Evolutionary conservation across 2,797 vertebrate genomes (phyloP), one percentile per base, ranked within the genome.

Genomic region (Bryconaethiops microstoma): DNA sequence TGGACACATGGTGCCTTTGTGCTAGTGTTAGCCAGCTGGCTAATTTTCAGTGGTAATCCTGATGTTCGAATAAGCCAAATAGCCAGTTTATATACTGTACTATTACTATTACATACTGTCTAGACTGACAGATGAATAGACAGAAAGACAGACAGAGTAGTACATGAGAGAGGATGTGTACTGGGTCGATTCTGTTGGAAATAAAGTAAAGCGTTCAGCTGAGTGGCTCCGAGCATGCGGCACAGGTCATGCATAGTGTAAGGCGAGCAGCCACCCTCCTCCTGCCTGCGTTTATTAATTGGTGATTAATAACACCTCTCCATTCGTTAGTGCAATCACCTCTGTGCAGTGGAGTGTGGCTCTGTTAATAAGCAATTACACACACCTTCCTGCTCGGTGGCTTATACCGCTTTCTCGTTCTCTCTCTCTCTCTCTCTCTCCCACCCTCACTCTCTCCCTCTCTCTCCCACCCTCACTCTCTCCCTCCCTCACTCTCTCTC

Each of bases 271-370:
- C 90, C 45, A 9, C 29, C 74, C 42, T n/a, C 50, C 70, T 91
- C 92, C 91, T 91, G 88, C 88, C 89, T 86, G 86, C 90, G 91
- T 96, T 95, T 95, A 97, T 96, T 97, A 97, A 96, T 97, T 96
- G 95, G 95, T 95, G 95, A 97, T 97, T 97, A 97, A 97, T 97
- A 96, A 96, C 92, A 93, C 96, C 95, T 96, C 94, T 96, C 95
- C 94, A 94, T 98, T 97, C 96, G 96, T 97, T 97, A 96, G 95
- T 94, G 94, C 94, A 96, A 95, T 94, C 96, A 96, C 95, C 95
- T 97, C 96, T 95, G 95, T 94, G 96, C 96, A 97, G 96, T 95
- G 95, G 95, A 96, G 96, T 97, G 92, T 93, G 68, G 57, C 74
- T 79, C 60, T 80, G 78, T 83, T 83, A 83, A 83, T 80, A 80